Evolutionary conservation across 2,888 invertebrate genomes (phyloP).

Genomic region (Torymus aiolomorphi): DNA sequence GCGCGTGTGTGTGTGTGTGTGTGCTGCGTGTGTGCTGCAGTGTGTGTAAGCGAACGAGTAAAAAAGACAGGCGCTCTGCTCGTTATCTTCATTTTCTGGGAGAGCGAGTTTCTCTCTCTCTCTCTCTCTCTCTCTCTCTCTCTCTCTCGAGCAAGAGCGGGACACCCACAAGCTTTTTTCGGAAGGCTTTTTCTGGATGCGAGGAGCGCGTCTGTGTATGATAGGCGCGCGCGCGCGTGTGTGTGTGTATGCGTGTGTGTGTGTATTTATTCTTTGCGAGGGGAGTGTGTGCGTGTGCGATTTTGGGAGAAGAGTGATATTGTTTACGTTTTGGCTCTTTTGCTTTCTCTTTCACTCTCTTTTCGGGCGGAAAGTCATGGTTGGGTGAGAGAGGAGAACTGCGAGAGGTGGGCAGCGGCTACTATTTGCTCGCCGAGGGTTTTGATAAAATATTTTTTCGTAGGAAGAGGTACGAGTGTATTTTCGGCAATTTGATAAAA

Average conservation of each 20-base stretch:
- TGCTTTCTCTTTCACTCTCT: conserved; percentile 52
- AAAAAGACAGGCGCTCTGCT: conserved; percentile 20
- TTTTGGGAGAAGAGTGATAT: background rate
- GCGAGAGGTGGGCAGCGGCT: too few relatives aligned
- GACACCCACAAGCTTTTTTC: too few relatives aligned
- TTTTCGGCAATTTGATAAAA: too few relatives aligned
- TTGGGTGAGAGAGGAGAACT: too few relatives aligned
- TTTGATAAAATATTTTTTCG: too few relatives aligned
- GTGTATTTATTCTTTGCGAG: too few relatives aligned
- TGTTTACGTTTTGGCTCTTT: conserved; percentile 48
- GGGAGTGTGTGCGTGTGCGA: background rate
- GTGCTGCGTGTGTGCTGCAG: background rate
- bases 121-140: conserved; percentile 27
- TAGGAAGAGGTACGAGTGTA: too few relatives aligned
- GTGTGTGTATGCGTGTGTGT: too few relatives aligned
- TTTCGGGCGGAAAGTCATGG: background rate
- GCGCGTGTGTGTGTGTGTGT: conserved; percentile 11
- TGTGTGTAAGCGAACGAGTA: conserved; percentile 47
- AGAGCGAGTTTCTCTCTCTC: conserved; percentile 1
- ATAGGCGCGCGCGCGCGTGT: too few relatives aligned
- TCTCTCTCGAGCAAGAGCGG: conserved; percentile 20
- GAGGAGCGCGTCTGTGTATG: too few relatives aligned
- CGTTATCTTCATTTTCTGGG: conserved; percentile 57
- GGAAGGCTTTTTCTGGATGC: too few relatives aligned
- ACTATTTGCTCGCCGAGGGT: too few relatives aligned